Evolutionary conservation across 1,140 invertebrate species (phyloP), one percentile per base, ranked within the genome.

Genomic region (Nylanderia fulva): DNA sequence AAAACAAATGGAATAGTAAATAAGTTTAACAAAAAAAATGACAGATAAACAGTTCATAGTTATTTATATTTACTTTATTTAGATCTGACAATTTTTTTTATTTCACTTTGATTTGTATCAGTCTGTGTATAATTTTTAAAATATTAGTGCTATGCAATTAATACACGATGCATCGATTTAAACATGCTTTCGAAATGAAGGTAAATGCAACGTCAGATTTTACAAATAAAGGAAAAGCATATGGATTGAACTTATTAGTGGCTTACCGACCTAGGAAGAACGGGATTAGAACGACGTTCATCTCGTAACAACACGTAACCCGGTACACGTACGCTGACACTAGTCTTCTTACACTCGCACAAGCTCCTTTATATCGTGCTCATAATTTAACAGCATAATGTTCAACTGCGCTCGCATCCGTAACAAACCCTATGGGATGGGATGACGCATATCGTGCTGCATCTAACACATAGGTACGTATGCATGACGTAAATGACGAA

Each of bases 261-360:
- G 68, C 82, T 88, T 85, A 90, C 89, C 84, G 27, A 90, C 88
- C 86, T 83, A 89, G 54, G 76, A 90, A 90, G 77, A 88, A 88
- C 11, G 88, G 86, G 27, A 90, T 90, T 68, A 90, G 61, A 29
- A 72, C 58, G 80, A 52, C 71, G 72, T 86, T 79, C 86, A 90
- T 90, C 61, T 85, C 61, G 87, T 29, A 27, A 74, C 72, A 61
- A 77, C n/a, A n/a, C 29, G 13, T 33, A 61, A 69, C 66, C 66
- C 36, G 33, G 36, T 60, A 75, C 39, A 24, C 24, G 33, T 42
- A 75, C 36, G 36, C 39, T 42, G 15, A 84, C 85, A 86, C 85
- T 63, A 69, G 36, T 87, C 48, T 66, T 87, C 77, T 76, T 56
- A 71, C 58, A 74, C 29, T 72, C 52, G 56, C 48, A n/a, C n/a